A percentile compares a stretch with the other conserved stretches of the same genome.
phyloP scores from a whole-genome alignment of 2,797 vertebrate species.

The Melanotaenia trifasciata region DNA sequence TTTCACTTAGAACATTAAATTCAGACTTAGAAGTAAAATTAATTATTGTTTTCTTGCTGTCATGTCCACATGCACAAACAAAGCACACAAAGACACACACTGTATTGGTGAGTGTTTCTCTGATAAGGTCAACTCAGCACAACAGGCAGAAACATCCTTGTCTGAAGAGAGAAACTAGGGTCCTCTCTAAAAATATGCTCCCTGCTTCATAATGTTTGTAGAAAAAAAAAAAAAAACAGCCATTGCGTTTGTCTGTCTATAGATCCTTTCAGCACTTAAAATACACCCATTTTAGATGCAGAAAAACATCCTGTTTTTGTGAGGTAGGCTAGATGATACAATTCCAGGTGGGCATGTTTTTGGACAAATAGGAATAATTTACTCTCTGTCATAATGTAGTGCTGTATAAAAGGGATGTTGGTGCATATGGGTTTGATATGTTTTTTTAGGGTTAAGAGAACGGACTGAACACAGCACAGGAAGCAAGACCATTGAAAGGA shows the following conservation, averaged over 20 bases:
- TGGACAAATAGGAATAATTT: slow-evolving; percentile 3
- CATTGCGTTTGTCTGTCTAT: neutral
- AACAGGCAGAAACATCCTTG: slow-evolving; percentile 2
- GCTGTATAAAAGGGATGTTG: neutral
- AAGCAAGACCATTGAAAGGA: neutral
- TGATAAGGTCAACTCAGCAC: slow-evolving; percentile 37
- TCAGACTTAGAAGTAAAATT: neutral
- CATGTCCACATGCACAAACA: neutral
- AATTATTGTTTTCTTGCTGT: neutral
- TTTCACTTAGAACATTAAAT: neutral
- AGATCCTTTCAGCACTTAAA: slow-evolving; percentile 4
- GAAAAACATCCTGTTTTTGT: slow-evolving; percentile 9
- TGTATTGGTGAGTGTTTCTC: slow-evolving; percentile 4
- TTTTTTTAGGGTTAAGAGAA: neutral
- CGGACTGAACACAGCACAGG: neutral
- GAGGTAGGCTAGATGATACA: neutral
- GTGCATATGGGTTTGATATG: neutral
- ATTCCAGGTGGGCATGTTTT: neutral
- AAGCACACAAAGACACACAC: neutral
- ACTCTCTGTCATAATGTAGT: neutral
- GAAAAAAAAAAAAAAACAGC: neutral
- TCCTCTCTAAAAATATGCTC: slow-evolving; percentile 2
- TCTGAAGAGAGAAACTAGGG: slow-evolving; percentile 17
- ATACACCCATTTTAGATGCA: slow-evolving; percentile 4
- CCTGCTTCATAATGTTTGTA: slow-evolving; percentile 15